These are phyloP conservation scores for Spheniscus mendiculus DNA, from an alignment of 2,113 vertebrate species.

Conservation along the genomic window DNA sequence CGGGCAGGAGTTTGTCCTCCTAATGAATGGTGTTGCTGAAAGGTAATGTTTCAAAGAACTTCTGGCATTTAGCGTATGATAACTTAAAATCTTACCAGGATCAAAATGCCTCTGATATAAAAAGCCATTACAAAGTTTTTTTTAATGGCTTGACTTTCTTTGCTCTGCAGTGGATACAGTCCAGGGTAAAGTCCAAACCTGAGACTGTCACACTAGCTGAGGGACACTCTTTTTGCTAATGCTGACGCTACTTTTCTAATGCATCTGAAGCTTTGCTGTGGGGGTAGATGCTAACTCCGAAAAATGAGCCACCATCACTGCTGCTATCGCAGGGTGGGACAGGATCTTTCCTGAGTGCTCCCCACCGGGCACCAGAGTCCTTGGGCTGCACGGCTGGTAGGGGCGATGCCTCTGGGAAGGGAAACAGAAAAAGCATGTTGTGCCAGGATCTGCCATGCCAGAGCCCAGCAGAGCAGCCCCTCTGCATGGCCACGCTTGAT, in stretches of 20 bases:
- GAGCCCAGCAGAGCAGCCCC: neutral
- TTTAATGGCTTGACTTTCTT: neutral
- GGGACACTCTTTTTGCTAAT: neutral
- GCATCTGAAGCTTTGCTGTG: neutral
- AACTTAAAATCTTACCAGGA: slow-evolving; percentile 35
- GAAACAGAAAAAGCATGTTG: neutral
- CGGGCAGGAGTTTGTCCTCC: neutral
- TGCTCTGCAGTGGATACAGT: slow-evolving; percentile 14
- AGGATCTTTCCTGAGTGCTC: neutral
- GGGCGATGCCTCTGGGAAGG: neutral
- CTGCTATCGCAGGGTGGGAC: rapidly evolving
- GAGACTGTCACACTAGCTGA: neutral
- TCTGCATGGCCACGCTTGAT: rapidly evolving
- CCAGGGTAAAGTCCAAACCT: slow-evolving; percentile 42
- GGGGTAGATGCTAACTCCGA: neutral
- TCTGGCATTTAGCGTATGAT: neutral
- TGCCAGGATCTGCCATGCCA: neutral
- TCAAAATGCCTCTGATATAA: slow-evolving; percentile 8
- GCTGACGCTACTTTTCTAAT: neutral
- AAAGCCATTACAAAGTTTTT: neutral
- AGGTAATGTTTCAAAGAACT: neutral
- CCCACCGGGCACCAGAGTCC: neutral
- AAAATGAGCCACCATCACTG: neutral
- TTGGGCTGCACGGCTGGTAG: neutral
- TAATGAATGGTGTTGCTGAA: neutral